Evolutionary conservation across 2,797 vertebrate genomes (phyloP).

Genomic region (Paramormyrops hopkinsi): DNA sequence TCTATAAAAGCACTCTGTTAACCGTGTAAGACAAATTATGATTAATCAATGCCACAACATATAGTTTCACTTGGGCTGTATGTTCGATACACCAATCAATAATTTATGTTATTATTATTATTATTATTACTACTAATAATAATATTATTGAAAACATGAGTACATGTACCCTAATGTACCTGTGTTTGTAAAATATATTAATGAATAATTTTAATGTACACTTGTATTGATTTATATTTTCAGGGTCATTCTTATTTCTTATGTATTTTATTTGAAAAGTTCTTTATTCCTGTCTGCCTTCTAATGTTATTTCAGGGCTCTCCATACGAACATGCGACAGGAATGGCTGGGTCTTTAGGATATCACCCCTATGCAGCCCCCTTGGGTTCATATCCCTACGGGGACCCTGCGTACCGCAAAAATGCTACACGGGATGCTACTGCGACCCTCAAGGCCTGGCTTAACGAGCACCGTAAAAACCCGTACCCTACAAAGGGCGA

Average conservation of each 20-base stretch:
- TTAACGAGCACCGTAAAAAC: constrained; percentile 73
- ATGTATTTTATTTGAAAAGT: neutral
- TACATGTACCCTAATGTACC: neutral
- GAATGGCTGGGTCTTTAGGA: constrained; percentile 75
- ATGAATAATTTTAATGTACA: neutral
- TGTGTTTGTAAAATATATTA: neutral
- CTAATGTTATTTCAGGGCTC: constrained; percentile 61
- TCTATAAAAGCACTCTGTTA: neutral
- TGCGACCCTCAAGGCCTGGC: constrained; percentile 79
- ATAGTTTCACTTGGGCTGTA: neutral
- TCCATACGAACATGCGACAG: constrained; percentile 73
- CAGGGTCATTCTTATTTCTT: neutral
- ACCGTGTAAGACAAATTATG: neutral
- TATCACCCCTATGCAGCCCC: constrained; percentile 81
- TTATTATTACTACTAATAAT: neutral
- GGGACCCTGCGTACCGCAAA: constrained; percentile 84
- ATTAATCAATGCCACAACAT: constrained; percentile 3
- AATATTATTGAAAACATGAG: neutral
- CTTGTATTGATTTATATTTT: neutral
- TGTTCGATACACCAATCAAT: neutral
- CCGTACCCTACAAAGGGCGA: constrained; percentile 74
- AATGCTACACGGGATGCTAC: constrained; percentile 89
- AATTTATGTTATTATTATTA: neutral
- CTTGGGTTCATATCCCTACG: constrained; percentile 78
- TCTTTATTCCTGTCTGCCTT: neutral